phyloP scores from a whole-genome alignment of 2,797 vertebrate genomes.

The Rhabdophis nuchalis region DNA sequence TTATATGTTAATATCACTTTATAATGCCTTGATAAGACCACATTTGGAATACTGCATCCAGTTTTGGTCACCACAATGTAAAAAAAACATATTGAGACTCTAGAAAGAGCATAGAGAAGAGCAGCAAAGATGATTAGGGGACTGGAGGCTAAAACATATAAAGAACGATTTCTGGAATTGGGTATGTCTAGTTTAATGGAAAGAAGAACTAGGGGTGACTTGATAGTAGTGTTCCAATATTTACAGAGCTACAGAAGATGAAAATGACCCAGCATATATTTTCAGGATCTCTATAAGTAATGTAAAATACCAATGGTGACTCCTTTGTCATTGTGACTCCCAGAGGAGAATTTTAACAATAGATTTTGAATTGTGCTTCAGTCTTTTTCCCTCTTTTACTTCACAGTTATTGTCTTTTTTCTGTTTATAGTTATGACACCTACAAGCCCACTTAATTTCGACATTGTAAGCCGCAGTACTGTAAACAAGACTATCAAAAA shows the following conservation, averaged over 20 bases:
- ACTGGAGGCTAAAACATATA: no score
- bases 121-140: no score
- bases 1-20: no score
- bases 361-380: slow-evolving; percentile 38
- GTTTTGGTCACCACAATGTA: no score
- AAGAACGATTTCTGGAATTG: no score
- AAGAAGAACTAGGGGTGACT: no score
- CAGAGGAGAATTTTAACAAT: slow-evolving; percentile 52
- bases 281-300: slow-evolving; percentile 52
- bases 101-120: no score
- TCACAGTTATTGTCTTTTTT: slow-evolving; percentile 14
- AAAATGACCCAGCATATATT: slow-evolving; percentile 37
- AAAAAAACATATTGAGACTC: no score
- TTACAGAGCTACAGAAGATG: slow-evolving; percentile 3
- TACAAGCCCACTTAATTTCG: neutral
- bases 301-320: slow-evolving; percentile 39
- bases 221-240: no score
- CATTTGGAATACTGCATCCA: no score
- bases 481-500: neutral
- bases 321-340: slow-evolving; percentile 40
- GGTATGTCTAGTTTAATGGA: no score
- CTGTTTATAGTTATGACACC: neutral
- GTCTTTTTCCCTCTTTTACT: neutral
- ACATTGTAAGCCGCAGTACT: neutral
- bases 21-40: no score